phyloP scores from a whole-genome alignment of 2,113 vertebrate genomes.

The Peromyscus maniculatus region DNA sequence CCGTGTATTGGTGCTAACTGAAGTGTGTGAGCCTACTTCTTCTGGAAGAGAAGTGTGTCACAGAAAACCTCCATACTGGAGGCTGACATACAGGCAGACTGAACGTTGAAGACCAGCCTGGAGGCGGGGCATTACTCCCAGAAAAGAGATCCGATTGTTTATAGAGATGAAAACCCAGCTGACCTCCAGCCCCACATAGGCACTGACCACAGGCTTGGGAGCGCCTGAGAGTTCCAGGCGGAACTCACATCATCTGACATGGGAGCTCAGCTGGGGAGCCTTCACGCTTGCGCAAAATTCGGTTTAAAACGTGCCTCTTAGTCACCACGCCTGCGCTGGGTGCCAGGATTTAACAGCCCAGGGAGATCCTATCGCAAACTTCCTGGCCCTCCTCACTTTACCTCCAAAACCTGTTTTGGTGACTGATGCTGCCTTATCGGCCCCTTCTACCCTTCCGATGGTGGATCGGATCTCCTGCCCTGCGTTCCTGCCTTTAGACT shows the following conservation, averaged over 20 bases:
- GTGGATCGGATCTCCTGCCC: conserved; percentile 74
- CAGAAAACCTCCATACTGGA: neutral
- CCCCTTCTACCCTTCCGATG: conserved; percentile 69
- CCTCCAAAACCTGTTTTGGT: conserved; percentile 72
- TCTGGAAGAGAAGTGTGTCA: neutral
- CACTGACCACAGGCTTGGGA: neutral
- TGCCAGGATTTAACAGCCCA: conserved; percentile 64
- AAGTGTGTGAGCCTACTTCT: neutral
- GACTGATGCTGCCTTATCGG: conserved; percentile 72
- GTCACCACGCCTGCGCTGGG: neutral
- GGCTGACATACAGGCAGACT: neutral
- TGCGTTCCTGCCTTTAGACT: conserved; percentile 70
- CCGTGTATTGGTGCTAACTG: neutral
- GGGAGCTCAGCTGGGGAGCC: neutral
- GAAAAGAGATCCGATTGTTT: neutral
- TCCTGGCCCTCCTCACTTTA: conserved; percentile 78
- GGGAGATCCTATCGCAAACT: conserved; percentile 49
- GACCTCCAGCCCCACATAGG: neutral
- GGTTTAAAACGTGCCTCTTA: conserved; percentile 14
- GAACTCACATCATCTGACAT: neutral
- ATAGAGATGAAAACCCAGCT: neutral
- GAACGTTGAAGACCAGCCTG: neutral
- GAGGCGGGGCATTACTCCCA: neutral
- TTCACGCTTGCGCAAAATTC: neutral
- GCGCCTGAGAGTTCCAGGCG: neutral